These are phyloP conservation scores for Coboldia fuscipes DNA, from an alignment of 1,140 invertebrate species.

Conservation along the genomic window DNA sequence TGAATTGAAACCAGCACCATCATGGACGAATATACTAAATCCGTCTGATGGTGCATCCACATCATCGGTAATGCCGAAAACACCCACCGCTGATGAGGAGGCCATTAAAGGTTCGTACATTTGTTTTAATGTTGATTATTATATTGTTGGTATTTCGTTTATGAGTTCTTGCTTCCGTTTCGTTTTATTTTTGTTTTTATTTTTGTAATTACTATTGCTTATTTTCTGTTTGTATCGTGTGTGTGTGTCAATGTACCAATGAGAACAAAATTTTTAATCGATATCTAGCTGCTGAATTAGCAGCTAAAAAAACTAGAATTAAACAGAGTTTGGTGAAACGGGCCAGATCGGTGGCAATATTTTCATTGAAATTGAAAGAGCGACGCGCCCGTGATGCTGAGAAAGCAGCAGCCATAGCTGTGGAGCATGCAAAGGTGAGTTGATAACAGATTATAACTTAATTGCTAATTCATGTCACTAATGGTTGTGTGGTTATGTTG, in stretches of 20 bases:
- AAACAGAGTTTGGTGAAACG: constrained; percentile 43
- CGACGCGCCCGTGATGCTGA: constrained; percentile 48
- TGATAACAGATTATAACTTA: not conserved
- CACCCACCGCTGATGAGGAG: constrained; percentile 13
- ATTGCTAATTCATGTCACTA: not conserved
- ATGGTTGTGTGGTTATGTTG: not conserved
- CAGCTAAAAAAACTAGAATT: constrained; percentile 38
- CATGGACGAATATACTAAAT: constrained; percentile 17
- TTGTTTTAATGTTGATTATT: too few relatives aligned
- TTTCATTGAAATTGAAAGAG: constrained; percentile 55
- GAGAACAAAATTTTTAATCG: too few relatives aligned
- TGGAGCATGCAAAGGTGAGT: constrained; percentile 20
- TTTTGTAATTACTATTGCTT: too few relatives aligned
- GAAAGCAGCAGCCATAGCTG: constrained; percentile 26
- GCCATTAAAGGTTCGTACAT: too few relatives aligned
- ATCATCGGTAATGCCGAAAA: constrained; percentile 9
- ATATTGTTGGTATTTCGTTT: too few relatives aligned
- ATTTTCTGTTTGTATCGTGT: too few relatives aligned
- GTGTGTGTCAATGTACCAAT: too few relatives aligned
- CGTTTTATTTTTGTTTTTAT: not conserved
- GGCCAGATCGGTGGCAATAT: constrained; percentile 58
- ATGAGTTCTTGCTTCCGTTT: too few relatives aligned
- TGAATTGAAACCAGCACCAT: constrained; percentile 15
- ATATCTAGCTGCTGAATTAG: constrained; percentile 30
- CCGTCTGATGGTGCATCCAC: constrained; percentile 1